Evolutionary conservation across 2,888 invertebrate genomes (phyloP), one percentile per base, ranked within the genome.

Genomic region (Ormyrus nitidulus): DNA sequence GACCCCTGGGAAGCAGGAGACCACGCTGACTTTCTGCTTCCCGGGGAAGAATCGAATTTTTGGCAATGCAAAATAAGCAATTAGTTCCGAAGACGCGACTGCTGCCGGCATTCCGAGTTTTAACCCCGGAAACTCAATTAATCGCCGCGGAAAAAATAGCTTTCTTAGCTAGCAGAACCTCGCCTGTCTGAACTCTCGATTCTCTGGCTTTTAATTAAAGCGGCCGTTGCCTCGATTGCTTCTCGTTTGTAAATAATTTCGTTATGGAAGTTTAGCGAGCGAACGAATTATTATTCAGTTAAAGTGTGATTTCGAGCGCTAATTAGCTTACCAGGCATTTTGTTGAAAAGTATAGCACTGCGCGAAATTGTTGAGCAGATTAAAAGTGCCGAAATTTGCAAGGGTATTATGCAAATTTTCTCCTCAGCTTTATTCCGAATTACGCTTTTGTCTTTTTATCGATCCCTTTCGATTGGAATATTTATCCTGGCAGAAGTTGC

Each of bases 11-110:
- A 70, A 79, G 71, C 53, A 61, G 65, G 62, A 72, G 70, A 73
- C 76, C 72, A 79, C 69, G 68, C 76, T 64, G 79, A 19, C 19
- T 61, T 76, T 75, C 56, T 59, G 46, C 62, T 5, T 10, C 19
- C 51, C 66, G 51, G 5, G 53, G 34, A 34, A 49, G 71, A 77
- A 75, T 71, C 68, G 75, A 73, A 82, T 82, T 82, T 81, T 82
- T 79, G 78, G 82, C 76, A 73, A 77, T 77, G 77, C 79, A 69
- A 73, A 81, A 82, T 70, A 74, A 77, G 79, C 74, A 82, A 82
- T 82, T 82, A 80, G 71, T 77, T 80, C 56, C 19, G 13, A 79
- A 79, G 79, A 81, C 73, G 19, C 65, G 79, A 34, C 56, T 53
- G 2, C 46, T 44, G 56, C 49, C 68, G 44, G 44, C 19, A 9